Evolutionary conservation across 2,113 vertebrate species (phyloP).

Genomic region (Rhea americana): DNA sequence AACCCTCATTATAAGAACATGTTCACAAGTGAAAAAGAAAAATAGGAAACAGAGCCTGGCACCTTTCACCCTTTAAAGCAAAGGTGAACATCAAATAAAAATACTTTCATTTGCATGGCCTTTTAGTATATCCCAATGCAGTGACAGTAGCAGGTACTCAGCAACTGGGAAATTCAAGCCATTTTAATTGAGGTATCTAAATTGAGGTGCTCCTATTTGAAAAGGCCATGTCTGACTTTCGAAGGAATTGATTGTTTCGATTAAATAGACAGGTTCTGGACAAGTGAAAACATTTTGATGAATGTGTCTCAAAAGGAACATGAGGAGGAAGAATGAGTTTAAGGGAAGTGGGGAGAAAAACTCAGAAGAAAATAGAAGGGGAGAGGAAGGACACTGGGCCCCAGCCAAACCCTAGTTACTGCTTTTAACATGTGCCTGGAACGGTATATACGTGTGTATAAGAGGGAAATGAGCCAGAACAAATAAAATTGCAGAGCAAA

Average conservation of each 20-base stretch:
- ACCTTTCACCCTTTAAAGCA: background rate
- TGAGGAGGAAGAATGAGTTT: slow-evolving; percentile 20
- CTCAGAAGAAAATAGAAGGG: slow-evolving; percentile 37
- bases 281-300: slow-evolving; percentile 42
- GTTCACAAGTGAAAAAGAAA: background rate
- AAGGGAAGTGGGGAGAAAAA: slow-evolving; percentile 31
- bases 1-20: background rate
- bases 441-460: slow-evolving; percentile 45
- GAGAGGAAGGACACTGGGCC: slow-evolving; percentile 57
- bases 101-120: background rate
- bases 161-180: background rate
- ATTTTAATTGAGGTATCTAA: background rate
- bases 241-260: background rate
- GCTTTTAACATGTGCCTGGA: slow-evolving; percentile 72
- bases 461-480: slow-evolving; percentile 74
- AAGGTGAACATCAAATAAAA: background rate
- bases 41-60: background rate
- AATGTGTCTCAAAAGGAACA: slow-evolving; percentile 33
- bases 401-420: slow-evolving; percentile 49
- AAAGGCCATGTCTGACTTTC: background rate
- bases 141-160: background rate
- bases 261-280: background rate
- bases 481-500: slow-evolving; percentile 72
- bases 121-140: background rate
- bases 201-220: background rate